Percentiles rank a stretch among this genome's conserved stretches.
phyloP scores from a whole-genome alignment of 2,113 vertebrate genomes.

The Petroica traversi region DNA sequence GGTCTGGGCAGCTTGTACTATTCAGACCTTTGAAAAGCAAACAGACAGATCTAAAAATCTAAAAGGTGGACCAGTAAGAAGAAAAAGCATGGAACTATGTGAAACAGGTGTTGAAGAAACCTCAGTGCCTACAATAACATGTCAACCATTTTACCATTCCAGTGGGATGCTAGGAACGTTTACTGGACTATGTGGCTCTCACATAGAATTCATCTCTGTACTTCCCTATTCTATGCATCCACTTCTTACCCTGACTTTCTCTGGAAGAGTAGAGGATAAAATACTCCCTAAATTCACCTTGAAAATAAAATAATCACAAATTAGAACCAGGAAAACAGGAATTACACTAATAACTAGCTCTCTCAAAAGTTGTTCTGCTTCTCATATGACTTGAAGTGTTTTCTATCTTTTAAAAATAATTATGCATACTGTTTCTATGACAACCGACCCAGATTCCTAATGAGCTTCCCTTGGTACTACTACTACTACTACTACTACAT shows the following conservation, averaged over 20 bases:
- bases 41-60: neutral
- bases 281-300: neutral
- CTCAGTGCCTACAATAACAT: neutral
- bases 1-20: neutral
- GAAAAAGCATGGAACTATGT: neutral
- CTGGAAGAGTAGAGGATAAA: neutral
- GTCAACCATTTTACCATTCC: neutral
- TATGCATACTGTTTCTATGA: neutral
- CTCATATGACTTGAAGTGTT: neutral
- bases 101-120: neutral
- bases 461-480: neutral
- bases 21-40: neutral
- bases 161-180: neutral
- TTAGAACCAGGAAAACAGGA: neutral
- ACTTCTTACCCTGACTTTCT: neutral
- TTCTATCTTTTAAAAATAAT: neutral
- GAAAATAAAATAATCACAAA: neutral
- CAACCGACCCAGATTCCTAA: conserved; percentile 13
- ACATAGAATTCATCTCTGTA: neutral
- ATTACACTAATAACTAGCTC: neutral
- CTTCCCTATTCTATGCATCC: neutral
- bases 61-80: neutral
- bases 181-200: neutral
- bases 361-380: neutral
- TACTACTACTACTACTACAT: neutral